Percentiles rank a stretch among this genome's conserved stretches.
phyloP scores from a whole-genome alignment of 2,888 invertebrate species.

The Cryptosula pallasiana region DNA sequence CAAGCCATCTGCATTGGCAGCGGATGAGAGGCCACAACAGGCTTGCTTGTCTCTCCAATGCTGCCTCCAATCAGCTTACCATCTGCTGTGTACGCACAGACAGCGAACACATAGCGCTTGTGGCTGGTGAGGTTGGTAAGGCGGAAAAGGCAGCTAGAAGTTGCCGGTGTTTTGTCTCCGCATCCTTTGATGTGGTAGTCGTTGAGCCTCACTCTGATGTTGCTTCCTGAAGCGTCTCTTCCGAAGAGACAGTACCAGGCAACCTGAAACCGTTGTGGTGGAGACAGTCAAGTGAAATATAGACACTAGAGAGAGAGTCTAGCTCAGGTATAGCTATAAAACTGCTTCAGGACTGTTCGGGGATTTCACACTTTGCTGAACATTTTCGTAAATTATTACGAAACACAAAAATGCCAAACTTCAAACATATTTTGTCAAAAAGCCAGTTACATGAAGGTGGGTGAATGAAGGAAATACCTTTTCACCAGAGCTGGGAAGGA shows the following conservation, averaged over 20 bases:
- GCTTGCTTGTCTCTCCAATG: conserved; percentile 47
- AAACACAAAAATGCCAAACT: too few species aligned
- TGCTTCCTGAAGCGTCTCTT: conserved; percentile 41
- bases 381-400: too few species aligned
- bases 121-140: conserved; percentile 47
- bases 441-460: too few species aligned
- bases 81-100: conserved; percentile 49
- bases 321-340: too few species aligned
- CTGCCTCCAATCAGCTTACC: conserved; percentile 50
- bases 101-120: conserved; percentile 49
- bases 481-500: conserved; percentile 38
- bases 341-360: too few species aligned
- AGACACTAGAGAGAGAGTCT: too few species aligned
- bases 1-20: conserved; percentile 49
- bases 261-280: too few species aligned
- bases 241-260: conserved; percentile 51
- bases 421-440: too few species aligned
- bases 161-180: conserved; percentile 41
- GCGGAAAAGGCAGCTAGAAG: conserved; percentile 30
- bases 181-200: conserved; percentile 47
- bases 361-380: too few species aligned
- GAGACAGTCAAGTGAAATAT: too few species aligned
- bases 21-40: conserved; percentile 49
- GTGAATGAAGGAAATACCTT: conserved; percentile 34
- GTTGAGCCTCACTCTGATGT: conserved; percentile 49